Evolutionary conservation across 1,140 invertebrate species (phyloP), one percentile per base, ranked within the genome.

Genomic region (Apis mellifera): DNA sequence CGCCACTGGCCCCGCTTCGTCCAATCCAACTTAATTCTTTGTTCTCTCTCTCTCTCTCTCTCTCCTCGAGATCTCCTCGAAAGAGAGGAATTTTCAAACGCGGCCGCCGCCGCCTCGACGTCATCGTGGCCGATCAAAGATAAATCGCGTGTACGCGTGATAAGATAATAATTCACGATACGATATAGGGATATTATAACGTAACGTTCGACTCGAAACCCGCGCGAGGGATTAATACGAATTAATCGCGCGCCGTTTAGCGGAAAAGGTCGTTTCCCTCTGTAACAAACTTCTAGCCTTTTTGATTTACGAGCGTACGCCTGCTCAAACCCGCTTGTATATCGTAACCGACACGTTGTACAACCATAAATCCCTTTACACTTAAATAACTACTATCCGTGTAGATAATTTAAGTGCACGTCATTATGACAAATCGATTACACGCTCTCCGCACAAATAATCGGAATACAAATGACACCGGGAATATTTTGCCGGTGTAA

Each of bases 401-500:
- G 81, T 76, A 81, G 85, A 71, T 87, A 83, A 84, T 84, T 86
- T 87, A 86, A 86, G 76, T 78, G 64, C 77, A 84, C 72, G 85
- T 87, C 81, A 84, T 86, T 77, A 78, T 84, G 82, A 86, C 78
- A 82, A 87, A 87, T 87, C 86, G 82, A 86, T 87, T 87, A 86
- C 82, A 84, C 82, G 82, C 66, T 59, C 72, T 19, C 26, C 57
- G 75, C 75, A 78, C 81, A 78, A 82, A 82, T 82, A 82, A 82
- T 82, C 81, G 81, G 65, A 13, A 82, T 71, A 82, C 74, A 82
- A 82, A 78, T 70, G 81, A 78, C 81, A 82, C 66, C 32, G 75
- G n/a, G 81, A 64, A 78, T 82, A 82, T 78, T 82, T 82, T 78
- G 57, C 57, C 81, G 50, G 17, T 55, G 50, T 23, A 17, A 54